Base-by-base conservation (phyloP, 92 coral and sea anemone genomes). In the Nematostella vectensis region DNA sequence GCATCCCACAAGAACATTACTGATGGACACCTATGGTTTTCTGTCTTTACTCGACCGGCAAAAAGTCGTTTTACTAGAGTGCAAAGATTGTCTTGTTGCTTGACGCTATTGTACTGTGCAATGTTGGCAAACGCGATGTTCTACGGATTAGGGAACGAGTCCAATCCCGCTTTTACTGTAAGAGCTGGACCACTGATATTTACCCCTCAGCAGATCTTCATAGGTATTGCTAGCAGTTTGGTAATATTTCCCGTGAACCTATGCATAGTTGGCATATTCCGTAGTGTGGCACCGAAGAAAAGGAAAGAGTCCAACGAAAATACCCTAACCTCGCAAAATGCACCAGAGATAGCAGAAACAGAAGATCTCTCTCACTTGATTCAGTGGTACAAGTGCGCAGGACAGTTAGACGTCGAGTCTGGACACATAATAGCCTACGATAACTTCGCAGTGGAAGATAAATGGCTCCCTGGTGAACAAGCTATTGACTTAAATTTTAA, bases 61-160 rank as follows among this genome's bases (percentile, higher is more conserved):
- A 44, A 47, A 57, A 93, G 99, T 44, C 62, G 50, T n/a, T 93
- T 93, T 59, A 86, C 93, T 0, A 68, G 93, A 22, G 88, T 82
- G 21, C 91, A 86, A 55, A 75, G 99, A 44, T 59, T 87, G 0
- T 85, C 99, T 2, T 93, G 99, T 43, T 93, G 99, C 47, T 50
- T 79, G 55, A 66, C 83, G 25, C 58, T 86, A 11, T 44, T 87
- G 22, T 80, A 70, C 65, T 61, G 73, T 36, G 48, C 76, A 47
- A 93, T 93, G 99, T 28, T 82, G 11, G 31, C 79, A n/a, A 93
- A 86, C 55, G 77, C 83, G 3, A 47, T 81, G 57, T 86, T 81
- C 47, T 75, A 78, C 33, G 47, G 54, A 23, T 53, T 70, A 25
- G 69, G 85, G 48, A 74, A 63, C 37, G 62, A 57, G 48, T 40